Conservation (phyloP, 2,797 vertebrate genomes). For the Spinibarbus caldwelli region DNA sequence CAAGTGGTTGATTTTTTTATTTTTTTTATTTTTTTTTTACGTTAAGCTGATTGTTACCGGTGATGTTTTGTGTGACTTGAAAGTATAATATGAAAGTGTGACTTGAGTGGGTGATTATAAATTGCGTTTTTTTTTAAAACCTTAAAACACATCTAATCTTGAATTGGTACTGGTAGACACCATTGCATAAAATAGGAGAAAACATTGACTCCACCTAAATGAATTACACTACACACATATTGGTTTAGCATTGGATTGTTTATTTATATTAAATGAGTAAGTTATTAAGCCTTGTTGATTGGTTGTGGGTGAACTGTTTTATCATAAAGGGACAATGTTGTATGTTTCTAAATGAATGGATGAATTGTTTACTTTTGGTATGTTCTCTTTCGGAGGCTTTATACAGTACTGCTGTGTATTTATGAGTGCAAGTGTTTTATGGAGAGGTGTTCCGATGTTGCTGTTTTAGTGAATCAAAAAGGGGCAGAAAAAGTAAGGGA, state of each 20-base stretch:
- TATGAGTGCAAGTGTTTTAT: constrained; percentile 18
- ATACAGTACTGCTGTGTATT: constrained; percentile 11
- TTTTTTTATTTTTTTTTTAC: no score
- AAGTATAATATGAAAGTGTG: background rate
- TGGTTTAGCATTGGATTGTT: constrained; percentile 67
- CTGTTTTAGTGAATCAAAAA: constrained; percentile 19
- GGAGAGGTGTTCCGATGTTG: constrained; percentile 1
- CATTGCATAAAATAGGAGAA: background rate
- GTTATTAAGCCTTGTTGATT: constrained; percentile 50
- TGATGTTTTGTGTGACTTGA: background rate
- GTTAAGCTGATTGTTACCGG: no score
- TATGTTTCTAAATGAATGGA: constrained; percentile 32
- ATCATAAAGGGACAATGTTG: constrained; percentile 11
- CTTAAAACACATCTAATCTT: background rate
- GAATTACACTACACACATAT: constrained; percentile 8
- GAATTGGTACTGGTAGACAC: background rate
- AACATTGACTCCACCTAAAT: background rate
- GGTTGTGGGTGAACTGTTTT: constrained; percentile 25
- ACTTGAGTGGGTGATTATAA: background rate
- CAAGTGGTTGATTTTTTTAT: constrained; percentile 35
- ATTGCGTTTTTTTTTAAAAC: background rate
- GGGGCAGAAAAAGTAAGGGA: background rate
- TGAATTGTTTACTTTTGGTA: constrained; percentile 25
- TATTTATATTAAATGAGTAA: constrained; percentile 74
- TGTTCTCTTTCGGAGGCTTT: constrained; percentile 22